Percentiles rank a stretch among this genome's conserved stretches.
These are phyloP conservation scores for Amyelois transitella DNA, from an alignment of 1,140 invertebrate species.

Conservation along the genomic window DNA sequence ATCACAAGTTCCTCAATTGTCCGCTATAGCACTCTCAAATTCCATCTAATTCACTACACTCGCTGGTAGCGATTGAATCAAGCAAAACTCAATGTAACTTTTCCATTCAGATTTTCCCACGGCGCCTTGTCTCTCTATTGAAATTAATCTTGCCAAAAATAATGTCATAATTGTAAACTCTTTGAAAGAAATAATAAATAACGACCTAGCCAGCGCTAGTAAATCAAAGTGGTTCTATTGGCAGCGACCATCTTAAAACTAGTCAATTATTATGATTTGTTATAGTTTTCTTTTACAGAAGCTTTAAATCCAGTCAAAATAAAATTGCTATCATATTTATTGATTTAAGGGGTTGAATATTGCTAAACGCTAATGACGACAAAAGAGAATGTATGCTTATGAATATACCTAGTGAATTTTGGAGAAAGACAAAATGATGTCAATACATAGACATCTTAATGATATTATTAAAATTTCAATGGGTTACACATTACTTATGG, in stretches of 20 bases:
- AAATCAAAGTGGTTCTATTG: not conserved
- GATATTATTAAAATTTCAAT: no score
- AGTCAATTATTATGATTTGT: not conserved
- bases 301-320: not conserved
- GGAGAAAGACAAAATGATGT: not conserved
- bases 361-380: not conserved
- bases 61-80: no score
- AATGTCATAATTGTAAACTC: constrained; percentile 42
- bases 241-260: not conserved
- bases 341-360: not conserved
- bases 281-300: not conserved
- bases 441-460: no score
- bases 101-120: constrained; percentile 22
- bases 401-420: not conserved
- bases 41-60: no score
- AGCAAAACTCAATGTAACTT: no score
- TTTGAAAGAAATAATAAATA: constrained; percentile 26
- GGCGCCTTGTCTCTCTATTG: constrained; percentile 44
- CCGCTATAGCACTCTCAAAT: no score
- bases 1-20: no score
- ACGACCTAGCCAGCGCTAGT: constrained; percentile 5
- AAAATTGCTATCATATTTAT: not conserved
- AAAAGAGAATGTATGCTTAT: not conserved
- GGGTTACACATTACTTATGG: not conserved
- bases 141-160: constrained; percentile 52